Conservation (phyloP, 2,888 invertebrate genomes). For the Drosophila parthenogenetica region DNA sequence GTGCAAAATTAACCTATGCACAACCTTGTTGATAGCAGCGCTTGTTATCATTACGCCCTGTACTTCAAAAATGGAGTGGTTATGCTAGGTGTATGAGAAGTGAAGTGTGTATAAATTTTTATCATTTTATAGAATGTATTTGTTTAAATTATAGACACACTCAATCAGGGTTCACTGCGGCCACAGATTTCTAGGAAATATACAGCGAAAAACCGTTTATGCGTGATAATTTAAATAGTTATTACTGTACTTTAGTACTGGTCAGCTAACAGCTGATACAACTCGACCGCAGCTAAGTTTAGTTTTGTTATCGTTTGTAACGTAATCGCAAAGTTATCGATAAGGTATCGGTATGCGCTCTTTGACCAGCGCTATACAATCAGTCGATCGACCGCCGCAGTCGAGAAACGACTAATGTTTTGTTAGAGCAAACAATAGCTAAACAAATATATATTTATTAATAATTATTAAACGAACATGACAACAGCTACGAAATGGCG, state of each 20-base stretch:
- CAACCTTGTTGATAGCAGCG: constrained; percentile 1
- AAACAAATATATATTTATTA: neutral
- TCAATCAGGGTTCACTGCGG: no score
- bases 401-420: neutral
- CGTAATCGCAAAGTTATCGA: constrained; percentile 38
- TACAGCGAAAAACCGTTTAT: no score
- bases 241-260: no score
- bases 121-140: no score
- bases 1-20: constrained; percentile 12
- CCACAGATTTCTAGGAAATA: no score
- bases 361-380: neutral
- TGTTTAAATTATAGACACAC: no score
- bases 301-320: constrained; percentile 25
- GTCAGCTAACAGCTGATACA: neutral
- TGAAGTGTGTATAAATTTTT: neutral
- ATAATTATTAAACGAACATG: neutral
- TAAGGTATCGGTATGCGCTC: constrained; percentile 3
- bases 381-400: constrained; percentile 5
- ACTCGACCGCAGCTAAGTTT: neutral
- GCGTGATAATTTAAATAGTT: no score
- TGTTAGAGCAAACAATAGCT: neutral
- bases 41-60: constrained; percentile 16
- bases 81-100: neutral
- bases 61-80: neutral
- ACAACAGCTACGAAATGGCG: constrained; percentile 85